phyloP scores from a whole-genome alignment of 2,113 vertebrate species.

The Gasterosteus aculeatus region DNA sequence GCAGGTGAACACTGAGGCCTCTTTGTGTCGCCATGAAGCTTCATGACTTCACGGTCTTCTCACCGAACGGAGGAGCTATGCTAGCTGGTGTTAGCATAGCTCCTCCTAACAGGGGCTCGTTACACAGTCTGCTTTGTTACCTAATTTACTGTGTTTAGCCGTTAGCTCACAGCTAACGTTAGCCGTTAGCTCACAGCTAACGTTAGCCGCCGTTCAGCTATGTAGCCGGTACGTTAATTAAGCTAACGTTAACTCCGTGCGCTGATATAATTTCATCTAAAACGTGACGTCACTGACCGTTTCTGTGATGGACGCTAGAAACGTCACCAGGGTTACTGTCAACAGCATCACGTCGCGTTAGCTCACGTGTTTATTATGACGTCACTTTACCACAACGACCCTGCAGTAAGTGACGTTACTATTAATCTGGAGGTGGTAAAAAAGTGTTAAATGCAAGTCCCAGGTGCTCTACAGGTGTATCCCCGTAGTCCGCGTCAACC shows the following conservation, averaged over 20 bases:
- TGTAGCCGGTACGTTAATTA: neutral
- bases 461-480: no score
- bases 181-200: neutral
- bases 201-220: neutral
- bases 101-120: no score
- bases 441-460: no score
- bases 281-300: neutral
- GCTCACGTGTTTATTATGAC: neutral
- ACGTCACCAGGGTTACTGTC: neutral
- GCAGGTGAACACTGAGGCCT: conserved; percentile 11
- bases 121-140: neutral
- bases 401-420: no score
- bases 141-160: neutral
- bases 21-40: neutral
- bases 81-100: no score
- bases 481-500: no score
- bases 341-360: neutral
- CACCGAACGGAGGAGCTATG: no score
- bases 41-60: neutral
- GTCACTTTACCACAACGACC: no score
- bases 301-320: neutral
- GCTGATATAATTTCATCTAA: neutral
- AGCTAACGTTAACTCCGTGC: neutral
- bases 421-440: no score
- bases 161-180: neutral